phyloP scores from a whole-genome alignment of 2,113 vertebrate genomes.

The Casuarius casuarius region DNA sequence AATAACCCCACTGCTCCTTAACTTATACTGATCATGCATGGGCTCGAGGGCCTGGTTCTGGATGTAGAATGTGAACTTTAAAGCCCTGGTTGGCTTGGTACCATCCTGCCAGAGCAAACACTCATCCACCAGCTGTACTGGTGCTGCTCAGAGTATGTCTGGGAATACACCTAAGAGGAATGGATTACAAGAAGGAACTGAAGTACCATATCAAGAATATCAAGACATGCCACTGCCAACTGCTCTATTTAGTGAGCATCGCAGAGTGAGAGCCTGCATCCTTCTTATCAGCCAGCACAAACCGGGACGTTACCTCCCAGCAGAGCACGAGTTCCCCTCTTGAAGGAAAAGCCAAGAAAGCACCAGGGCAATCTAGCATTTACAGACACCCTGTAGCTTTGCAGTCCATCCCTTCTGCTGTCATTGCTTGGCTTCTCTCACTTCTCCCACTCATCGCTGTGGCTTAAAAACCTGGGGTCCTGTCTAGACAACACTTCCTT shows the following conservation, averaged over 20 bases:
- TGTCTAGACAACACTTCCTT: slow-evolving; percentile 36
- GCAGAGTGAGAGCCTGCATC: background rate
- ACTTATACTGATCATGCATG: background rate
- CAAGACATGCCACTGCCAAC: background rate
- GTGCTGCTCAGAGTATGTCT: background rate
- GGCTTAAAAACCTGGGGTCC: slow-evolving; percentile 5
- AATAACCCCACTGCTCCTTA: background rate
- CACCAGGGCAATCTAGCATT: background rate
- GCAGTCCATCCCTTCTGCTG: background rate
- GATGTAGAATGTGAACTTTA: background rate
- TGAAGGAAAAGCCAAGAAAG: background rate
- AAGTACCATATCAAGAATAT: rapidly evolving
- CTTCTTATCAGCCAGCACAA: background rate
- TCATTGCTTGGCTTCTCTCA: background rate
- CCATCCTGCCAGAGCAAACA: background rate
- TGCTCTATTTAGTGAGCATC: background rate
- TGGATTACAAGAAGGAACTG: background rate
- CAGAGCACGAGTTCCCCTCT: background rate
- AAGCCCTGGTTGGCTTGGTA: background rate
- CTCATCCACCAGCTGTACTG: background rate
- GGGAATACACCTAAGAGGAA: background rate
- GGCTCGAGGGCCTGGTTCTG: background rate
- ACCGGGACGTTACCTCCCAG: background rate
- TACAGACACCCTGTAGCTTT: background rate
- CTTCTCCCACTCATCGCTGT: background rate